Evolutionary conservation across 2,113 vertebrate genomes (phyloP).

Genomic region (Chaetodon trifascialis): DNA sequence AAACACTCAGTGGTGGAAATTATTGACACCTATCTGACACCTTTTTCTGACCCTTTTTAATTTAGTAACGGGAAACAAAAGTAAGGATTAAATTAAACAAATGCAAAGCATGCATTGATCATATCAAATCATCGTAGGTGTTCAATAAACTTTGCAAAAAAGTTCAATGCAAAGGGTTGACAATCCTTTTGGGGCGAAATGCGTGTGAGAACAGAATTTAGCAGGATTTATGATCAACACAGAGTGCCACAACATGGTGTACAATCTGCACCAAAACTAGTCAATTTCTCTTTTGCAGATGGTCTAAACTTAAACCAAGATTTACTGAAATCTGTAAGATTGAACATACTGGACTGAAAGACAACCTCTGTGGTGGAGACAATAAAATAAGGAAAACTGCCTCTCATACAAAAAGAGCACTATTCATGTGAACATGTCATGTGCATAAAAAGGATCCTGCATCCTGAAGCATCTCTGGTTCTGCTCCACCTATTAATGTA

Average conservation of each 20-base stretch:
- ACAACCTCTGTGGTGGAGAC: not conserved
- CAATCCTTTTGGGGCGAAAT: too few species aligned
- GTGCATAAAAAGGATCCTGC: too few species aligned
- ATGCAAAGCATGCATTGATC: too few species aligned
- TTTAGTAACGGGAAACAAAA: too few species aligned
- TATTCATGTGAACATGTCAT: constrained; percentile 4
- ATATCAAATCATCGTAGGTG: too few species aligned
- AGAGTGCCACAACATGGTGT: not conserved
- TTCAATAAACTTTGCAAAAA: too few species aligned
- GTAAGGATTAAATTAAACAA: too few species aligned
- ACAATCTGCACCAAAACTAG: not conserved
- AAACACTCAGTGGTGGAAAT: not conserved
- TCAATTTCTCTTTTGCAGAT: not conserved
- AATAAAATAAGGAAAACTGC: not conserved
- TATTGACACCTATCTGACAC: not conserved
- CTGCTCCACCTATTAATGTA: not conserved
- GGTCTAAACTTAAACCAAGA: not conserved
- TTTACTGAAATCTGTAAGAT: not conserved
- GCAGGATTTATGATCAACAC: too few species aligned
- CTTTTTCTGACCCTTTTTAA: not conserved
- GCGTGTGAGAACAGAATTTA: too few species aligned
- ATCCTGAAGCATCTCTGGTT: not conserved
- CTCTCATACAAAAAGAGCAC: not conserved
- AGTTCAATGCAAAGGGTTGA: too few species aligned
- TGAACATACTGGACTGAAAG: not conserved